Base-by-base conservation (phyloP, 2,797 vertebrate species). In the Halcyon smyrnensis region DNA sequence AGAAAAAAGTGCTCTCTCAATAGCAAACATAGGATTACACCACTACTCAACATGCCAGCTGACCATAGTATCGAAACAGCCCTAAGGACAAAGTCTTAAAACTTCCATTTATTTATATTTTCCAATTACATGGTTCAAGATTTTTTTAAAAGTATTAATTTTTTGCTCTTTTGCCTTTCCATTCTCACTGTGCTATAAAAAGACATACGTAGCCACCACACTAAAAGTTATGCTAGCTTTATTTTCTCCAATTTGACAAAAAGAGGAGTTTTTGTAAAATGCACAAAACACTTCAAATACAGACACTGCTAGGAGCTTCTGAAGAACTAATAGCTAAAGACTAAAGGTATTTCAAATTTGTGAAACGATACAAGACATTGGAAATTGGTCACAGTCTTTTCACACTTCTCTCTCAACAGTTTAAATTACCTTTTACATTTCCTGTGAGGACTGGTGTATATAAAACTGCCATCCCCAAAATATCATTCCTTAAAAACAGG, bases 351-450 rank as follows among this genome's bases (percentile, higher is more conserved):
- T 94, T 88, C 53, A 87, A 56, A 94, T 76, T 87, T 63, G 69
- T 34, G 39, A 65, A 90, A 91, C 50, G 76, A 69, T 7, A 65
- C 9, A 84, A 69, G 57, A 73, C 43, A 48, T 5, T 69, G 30
- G 19, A 93, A 92, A 92, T 67, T 39, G 46, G 15, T 70, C 74
- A 93, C 50, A 63, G 65, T 64, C 37, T 71, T 89, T 95, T 91
- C 57, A 80, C 37, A 15, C 11, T 71, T 83, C 48, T 87, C 82
- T 91, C 73, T 85, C 45, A 90, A 53, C 30, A 84, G 53, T 69
- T 96, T 39, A 75, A 93, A 91, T 84, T 88, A 63, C 27, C 15
- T 84, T 86, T 81, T 84, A 68, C 21, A 53, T 62, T 57, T 86
- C 34, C 21, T 77, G 1, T 46, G 46, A 84, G 37, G 50, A 69